These are phyloP conservation scores for Okapia johnstoni DNA, from an alignment of 2,113 vertebrate genomes.

Conservation along the genomic window DNA sequence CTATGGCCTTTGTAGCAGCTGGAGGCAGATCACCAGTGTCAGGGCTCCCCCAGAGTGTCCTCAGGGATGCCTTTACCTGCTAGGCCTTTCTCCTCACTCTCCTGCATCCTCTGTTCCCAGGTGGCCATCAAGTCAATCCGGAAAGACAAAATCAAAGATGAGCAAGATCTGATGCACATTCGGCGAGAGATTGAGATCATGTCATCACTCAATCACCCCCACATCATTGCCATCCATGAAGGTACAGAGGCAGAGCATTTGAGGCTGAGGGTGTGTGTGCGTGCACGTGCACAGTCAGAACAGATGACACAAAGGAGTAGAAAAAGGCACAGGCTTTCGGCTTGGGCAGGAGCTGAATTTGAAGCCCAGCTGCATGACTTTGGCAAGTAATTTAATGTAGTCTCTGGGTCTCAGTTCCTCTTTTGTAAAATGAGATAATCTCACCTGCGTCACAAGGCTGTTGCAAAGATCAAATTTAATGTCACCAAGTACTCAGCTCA, in stretches of 20 bases:
- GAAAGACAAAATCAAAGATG: slow-evolving; percentile 96
- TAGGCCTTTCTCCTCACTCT: background rate
- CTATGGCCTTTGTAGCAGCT: background rate
- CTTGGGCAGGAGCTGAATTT: background rate
- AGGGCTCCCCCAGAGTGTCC: background rate
- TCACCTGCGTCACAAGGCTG: background rate
- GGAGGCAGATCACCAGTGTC: background rate
- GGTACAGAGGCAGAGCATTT: slow-evolving; percentile 77
- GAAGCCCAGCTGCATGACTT: background rate
- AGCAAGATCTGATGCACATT: slow-evolving; percentile 95
- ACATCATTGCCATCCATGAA: slow-evolving; percentile 97
- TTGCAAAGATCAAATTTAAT: background rate
- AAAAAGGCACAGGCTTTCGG: background rate
- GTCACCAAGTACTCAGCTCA: background rate
- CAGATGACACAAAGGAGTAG: background rate
- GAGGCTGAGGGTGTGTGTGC: background rate
- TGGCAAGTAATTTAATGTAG: background rate
- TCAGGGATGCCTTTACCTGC: background rate
- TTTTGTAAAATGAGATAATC: background rate
- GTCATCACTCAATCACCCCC: slow-evolving; percentile 95
- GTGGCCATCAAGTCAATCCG: slow-evolving; percentile 98
- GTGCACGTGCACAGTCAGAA: background rate
- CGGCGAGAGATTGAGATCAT: slow-evolving; percentile 98
- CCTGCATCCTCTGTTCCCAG: slow-evolving; percentile 73
- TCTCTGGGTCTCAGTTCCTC: background rate